Base-by-base conservation (phyloP, 2,113 vertebrate genomes). In the Meriones unguiculatus region DNA sequence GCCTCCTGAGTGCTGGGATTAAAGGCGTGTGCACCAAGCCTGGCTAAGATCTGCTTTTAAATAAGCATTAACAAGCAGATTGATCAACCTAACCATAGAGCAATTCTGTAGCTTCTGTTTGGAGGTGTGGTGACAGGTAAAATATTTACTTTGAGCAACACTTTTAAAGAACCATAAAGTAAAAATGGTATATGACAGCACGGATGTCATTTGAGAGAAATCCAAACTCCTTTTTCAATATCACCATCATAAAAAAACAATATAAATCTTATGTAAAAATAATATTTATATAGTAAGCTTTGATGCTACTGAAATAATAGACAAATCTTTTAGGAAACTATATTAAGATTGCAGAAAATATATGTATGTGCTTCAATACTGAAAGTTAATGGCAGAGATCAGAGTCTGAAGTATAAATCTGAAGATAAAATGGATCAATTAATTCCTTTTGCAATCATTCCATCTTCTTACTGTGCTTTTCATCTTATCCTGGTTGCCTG, bases 211-310 rank as follows among this genome's bases (percentile, higher is more conserved):
- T 81, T 64, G 82, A 65, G 73, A 95, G 30, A 96, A 97, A 97
- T 97, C 98, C 93, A 98, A 96, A 98, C 87, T 91, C 73, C 89
- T 92, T 30, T 93, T 96, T 94, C 87, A 89, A 7, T 20, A 85
- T 88, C 86, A 98, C 84, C 96, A 97, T 95, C 35, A 88, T 54
- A 73, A 73, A 82, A 70, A 88, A 59, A 7, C 91, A 95, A 86
- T 91, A 96, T 81, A 94, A 80, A 95, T 97, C 97, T 92, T 96
- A 93, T 59, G 22, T 69, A 73, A 94, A 98, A 95, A 95, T 82
- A 77, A 24, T 69, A 52, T 82, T 67, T 95, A 96, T 57, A 75
- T 88, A 90, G 52, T 9, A 46, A 88, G 77, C 46, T 93, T 98
- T 97, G 96, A 96, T 98, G 95, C 92, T 69, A 91, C 20, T 89